Evolutionary conservation across 2,113 vertebrate species (phyloP).

Genomic region (Xiphias gladius): DNA sequence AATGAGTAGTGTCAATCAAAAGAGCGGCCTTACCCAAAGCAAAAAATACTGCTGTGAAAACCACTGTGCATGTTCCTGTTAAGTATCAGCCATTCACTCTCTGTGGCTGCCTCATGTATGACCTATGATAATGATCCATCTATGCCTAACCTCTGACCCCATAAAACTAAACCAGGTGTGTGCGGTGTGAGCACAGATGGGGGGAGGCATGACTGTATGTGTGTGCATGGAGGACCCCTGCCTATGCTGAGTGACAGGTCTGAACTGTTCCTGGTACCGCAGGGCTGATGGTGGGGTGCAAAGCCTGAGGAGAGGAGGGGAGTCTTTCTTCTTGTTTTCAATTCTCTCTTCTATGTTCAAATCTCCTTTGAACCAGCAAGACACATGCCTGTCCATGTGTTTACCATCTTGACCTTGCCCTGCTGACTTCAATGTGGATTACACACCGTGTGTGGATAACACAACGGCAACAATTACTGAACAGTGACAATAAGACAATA

Average conservation of each 20-base stretch:
- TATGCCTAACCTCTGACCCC: slow-evolving; percentile 67
- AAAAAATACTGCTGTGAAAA: slow-evolving; percentile 43
- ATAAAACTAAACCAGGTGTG: slow-evolving; percentile 76
- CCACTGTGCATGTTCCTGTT: slow-evolving; percentile 37
- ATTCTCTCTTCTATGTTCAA: slow-evolving; percentile 6
- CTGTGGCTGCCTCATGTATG: slow-evolving; percentile 63
- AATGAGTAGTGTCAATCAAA: slow-evolving; percentile 63
- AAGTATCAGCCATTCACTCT: slow-evolving; percentile 28
- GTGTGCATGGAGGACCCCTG: slow-evolving; percentile 62
- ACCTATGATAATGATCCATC: slow-evolving; percentile 75
- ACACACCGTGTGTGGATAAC: too few relatives aligned
- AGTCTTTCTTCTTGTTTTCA: slow-evolving; percentile 12
- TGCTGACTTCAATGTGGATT: background rate
- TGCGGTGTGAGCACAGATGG: slow-evolving; percentile 22
- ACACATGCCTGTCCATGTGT: slow-evolving; percentile 26
- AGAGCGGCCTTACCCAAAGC: background rate
- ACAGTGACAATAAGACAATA: background rate
- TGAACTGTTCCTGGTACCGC: slow-evolving; percentile 65
- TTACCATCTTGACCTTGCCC: background rate
- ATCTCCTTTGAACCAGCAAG: slow-evolving; percentile 1
- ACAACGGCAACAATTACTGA: slow-evolving; percentile 2
- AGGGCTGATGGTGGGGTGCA: slow-evolving; percentile 29
- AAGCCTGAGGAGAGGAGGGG: background rate
- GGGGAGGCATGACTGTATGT: slow-evolving; percentile 50
- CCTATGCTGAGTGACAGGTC: slow-evolving; percentile 69